Evolutionary conservation across 2,888 invertebrate species (phyloP).

Genomic region (Acrobasis consociella): DNA sequence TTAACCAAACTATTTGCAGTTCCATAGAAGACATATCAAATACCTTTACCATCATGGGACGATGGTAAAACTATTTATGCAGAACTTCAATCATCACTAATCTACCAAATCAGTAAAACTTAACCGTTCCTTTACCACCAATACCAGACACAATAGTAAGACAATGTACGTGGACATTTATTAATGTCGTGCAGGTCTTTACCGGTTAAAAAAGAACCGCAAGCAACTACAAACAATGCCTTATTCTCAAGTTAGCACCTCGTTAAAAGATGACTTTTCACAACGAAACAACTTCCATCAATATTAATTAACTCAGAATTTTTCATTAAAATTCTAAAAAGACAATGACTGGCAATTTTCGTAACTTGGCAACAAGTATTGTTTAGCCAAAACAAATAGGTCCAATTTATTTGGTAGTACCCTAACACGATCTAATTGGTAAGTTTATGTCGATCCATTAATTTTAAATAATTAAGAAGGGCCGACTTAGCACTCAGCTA

Average conservation of each 20-base stretch:
- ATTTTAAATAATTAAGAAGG: constrained; percentile 34
- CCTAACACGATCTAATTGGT: constrained; percentile 36
- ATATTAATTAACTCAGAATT: constrained; percentile 6
- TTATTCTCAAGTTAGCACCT: background rate
- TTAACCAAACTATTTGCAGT: no score
- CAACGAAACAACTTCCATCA: background rate
- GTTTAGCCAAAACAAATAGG: constrained; percentile 33
- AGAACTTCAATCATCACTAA: no score
- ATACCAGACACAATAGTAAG: no score
- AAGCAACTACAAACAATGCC: background rate
- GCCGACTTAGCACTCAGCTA: constrained; percentile 26
- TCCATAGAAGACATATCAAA: no score
- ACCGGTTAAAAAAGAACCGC: no score
- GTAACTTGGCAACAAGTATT: constrained; percentile 31
- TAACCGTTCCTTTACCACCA: no score
- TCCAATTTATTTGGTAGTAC: constrained; percentile 34
- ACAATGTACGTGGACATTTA: no score
- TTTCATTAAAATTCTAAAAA: constrained; percentile 20
- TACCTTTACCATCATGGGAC: no score
- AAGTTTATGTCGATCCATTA: constrained; percentile 34
- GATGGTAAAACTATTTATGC: no score
- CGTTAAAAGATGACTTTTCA: background rate
- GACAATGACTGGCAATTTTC: constrained; percentile 25
- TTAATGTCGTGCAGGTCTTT: no score
- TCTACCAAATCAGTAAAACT: background rate